phyloP scores from a whole-genome alignment of 2,797 vertebrate genomes.

The Pogoniulus pusillus region DNA sequence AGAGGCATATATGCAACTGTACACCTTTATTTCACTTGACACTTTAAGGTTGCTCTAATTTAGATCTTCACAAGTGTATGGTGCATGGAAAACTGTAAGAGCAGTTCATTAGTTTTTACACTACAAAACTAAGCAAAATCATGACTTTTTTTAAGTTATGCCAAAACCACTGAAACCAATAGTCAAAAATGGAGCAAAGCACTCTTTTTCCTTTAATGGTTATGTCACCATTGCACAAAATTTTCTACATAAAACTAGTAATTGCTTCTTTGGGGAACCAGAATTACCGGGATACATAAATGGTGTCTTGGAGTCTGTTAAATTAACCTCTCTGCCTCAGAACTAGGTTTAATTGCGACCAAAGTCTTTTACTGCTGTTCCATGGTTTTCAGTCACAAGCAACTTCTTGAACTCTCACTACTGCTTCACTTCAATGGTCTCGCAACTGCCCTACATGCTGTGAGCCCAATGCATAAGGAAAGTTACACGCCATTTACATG shows the following conservation, averaged over 20 bases:
- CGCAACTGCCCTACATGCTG: conserved; percentile 62
- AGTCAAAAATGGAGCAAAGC: conserved; percentile 43
- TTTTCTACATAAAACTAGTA: conserved; percentile 71
- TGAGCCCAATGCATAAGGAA: conserved; percentile 66
- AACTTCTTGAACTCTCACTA: conserved; percentile 57
- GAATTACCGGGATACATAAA: conserved; percentile 70
- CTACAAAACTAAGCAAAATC: conserved; percentile 28
- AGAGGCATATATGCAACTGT: background rate
- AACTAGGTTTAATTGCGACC: conserved; percentile 67
- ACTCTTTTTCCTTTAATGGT: conserved; percentile 61
- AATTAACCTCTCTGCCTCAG: conserved; percentile 73
- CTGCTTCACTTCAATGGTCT: conserved; percentile 43
- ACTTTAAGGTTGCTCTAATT: conserved; percentile 28
- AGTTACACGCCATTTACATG: conserved; percentile 41
- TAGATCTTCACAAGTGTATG: conserved; percentile 1
- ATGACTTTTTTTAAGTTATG: conserved; percentile 30
- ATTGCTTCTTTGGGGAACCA: conserved; percentile 65
- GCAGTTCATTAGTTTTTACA: conserved; percentile 55
- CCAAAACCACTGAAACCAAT: conserved; percentile 55
- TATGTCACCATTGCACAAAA: conserved; percentile 54
- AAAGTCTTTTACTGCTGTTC: conserved; percentile 70
- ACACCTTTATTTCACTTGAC: background rate
- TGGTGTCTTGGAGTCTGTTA: conserved; percentile 68
- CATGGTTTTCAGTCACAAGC: conserved; percentile 63
- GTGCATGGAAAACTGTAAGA: conserved; percentile 14